Evolutionary conservation across 2,113 vertebrate species (phyloP).

Genomic region (Dromaius novaehollandiae): DNA sequence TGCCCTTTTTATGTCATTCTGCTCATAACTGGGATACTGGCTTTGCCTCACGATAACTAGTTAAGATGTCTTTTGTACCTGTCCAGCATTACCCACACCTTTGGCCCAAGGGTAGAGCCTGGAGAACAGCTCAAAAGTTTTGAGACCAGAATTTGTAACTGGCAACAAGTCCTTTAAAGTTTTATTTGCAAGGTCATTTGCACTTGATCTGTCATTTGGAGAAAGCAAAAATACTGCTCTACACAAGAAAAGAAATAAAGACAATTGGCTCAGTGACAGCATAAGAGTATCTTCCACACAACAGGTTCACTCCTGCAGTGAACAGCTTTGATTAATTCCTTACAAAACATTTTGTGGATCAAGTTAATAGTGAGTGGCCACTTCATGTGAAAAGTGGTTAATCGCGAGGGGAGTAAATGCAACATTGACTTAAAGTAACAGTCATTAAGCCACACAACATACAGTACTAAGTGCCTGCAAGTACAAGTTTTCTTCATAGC

Average conservation of each 20-base stretch:
- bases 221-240: background rate
- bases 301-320: accelerated
- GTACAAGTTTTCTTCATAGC: background rate
- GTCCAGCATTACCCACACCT: background rate
- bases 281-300: background rate
- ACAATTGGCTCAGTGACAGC: background rate
- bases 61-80: background rate
- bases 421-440: background rate
- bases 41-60: background rate
- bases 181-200: background rate
- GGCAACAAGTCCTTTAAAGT: background rate
- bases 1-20: background rate
- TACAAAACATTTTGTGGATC: background rate
- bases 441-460: background rate
- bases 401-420: background rate
- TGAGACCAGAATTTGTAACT: background rate
- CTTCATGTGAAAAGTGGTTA: background rate
- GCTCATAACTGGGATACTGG: background rate
- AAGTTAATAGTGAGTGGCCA: background rate
- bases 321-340: background rate
- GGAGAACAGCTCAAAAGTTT: background rate
- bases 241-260: background rate
- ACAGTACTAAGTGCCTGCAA: background rate
- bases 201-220: no score
- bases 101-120: background rate